Evolutionary conservation across 2,888 invertebrate species (phyloP), one percentile per base, ranked within the genome.

Genomic region (Harpagoxenus sublaevis): DNA sequence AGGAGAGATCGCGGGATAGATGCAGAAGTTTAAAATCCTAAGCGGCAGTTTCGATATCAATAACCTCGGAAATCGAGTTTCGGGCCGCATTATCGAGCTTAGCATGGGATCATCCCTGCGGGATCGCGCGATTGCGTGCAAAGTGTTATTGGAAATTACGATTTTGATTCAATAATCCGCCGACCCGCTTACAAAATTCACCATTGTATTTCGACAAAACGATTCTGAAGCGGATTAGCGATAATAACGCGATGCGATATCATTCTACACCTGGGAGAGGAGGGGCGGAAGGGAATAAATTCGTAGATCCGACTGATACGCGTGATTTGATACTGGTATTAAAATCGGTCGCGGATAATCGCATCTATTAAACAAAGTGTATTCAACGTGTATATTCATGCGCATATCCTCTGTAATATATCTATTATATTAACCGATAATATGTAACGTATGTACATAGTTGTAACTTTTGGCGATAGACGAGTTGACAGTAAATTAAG

Each of bases 91-190:
- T 77, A 83, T 78, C 77, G 65, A 83, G 63, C 62, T 66, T 68
- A 83, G 84, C 62, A 55, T 73, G 15, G 73, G 85, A 84, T 85
- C 39, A 85, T 85, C 85, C 63, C 65, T 48, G 84, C 53, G 66
- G 53, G 62, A 83, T 70, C 51, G 75, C 66, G 53, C 74, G 73
- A 77, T 83, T 68, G 55, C 84, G 45, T 55, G 63, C 71, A 85
- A 85, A 85, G 77, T 75, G 83, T 85, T 83, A 85, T 65, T 73
- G 70, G 70, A 77, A 83, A 85, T 85, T 85, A 85, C 83, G 57
- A 83, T 77, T 75, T 77, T 57, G 62, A 65, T 63, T 42, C 77
- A 71, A 85, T 83, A 71, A 63, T 77, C 23, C 63, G 45, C 39
- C 65, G 57, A 77, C 65, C 78, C 81, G 81, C 62, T 81, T 81